These are phyloP conservation scores for Dendrocincla fuliginosa DNA, from an alignment of 2,797 vertebrate species.

Conservation along the genomic window DNA sequence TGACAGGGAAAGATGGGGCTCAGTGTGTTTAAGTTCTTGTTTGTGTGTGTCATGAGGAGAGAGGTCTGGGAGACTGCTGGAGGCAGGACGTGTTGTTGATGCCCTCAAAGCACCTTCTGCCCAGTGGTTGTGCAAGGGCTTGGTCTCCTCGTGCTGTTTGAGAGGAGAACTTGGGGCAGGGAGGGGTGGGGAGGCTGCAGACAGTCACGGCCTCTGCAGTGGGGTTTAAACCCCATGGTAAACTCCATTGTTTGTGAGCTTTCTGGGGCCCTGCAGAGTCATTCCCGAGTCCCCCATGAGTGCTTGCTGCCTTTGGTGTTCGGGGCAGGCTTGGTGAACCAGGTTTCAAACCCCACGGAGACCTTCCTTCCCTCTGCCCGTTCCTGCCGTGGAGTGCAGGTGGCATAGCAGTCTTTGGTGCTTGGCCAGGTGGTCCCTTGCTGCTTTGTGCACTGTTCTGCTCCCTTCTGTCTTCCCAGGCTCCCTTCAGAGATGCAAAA, in stretches of 20 bases:
- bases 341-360: fast-evolving
- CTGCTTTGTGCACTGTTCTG: neutral
- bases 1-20: fast-evolving
- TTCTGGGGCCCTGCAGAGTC: neutral
- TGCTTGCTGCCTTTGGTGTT: neutral
- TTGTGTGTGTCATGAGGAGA: fast-evolving
- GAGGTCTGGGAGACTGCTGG: neutral
- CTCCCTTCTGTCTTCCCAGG: neutral
- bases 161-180: neutral
- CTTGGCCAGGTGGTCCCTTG: fast-evolving
- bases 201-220: neutral
- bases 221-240: neutral
- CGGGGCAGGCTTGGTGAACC: neutral
- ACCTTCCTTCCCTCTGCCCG: fast-evolving
- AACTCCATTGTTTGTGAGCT: neutral
- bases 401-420: neutral
- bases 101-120: neutral
- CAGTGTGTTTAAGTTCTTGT: neutral
- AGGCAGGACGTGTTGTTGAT: neutral
- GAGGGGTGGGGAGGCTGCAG: neutral
- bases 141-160: fast-evolving
- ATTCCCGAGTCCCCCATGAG: neutral
- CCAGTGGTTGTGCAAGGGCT: neutral
- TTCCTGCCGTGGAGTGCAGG: fast-evolving
- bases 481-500: neutral